Conservation (phyloP, 1,140 invertebrate species). For the Amphibalanus amphitrite region DNA sequence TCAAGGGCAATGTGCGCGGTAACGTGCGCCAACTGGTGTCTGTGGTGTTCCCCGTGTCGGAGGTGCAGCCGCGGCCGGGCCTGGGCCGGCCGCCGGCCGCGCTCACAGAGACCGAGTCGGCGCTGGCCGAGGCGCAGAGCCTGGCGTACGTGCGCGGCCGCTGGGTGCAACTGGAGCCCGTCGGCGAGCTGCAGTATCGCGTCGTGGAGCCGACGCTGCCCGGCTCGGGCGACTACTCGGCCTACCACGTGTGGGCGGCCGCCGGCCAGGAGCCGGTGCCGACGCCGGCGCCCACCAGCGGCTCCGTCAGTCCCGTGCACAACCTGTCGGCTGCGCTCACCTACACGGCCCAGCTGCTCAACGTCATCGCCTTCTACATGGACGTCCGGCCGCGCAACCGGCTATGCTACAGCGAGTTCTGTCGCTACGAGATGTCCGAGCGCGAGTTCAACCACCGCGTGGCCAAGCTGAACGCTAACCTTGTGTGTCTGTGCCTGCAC, state of each 20-base stretch:
- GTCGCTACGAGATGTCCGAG: conserved; percentile 41
- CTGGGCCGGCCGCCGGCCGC: conserved; percentile 31
- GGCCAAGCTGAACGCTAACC: conserved; percentile 57
- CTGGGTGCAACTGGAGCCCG: conserved; percentile 45
- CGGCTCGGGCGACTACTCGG: conserved; percentile 54
- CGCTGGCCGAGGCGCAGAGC: conserved; percentile 52
- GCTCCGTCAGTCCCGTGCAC: conserved; percentile 32
- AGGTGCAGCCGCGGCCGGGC: conserved; percentile 32
- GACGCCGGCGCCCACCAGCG: conserved; percentile 57
- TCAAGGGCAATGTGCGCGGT: conserved; percentile 41
- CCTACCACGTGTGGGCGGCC: conserved; percentile 51
- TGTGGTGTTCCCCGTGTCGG: conserved; percentile 55
- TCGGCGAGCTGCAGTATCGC: conserved; percentile 43
- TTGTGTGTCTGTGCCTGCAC: conserved; percentile 59
- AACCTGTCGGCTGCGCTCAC: conserved; percentile 57
- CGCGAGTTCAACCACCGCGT: conserved; percentile 54
- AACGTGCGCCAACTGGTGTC: conserved; percentile 47
- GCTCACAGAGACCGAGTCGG: conserved; percentile 37
- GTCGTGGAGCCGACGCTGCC: conserved; percentile 57
- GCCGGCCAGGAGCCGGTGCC: conserved; percentile 47
- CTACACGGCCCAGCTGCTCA: conserved; percentile 62
- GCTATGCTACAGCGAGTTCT: conserved; percentile 62
- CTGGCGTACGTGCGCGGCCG: conserved; percentile 52
- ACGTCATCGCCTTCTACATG: conserved; percentile 54
- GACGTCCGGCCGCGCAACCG: conserved; percentile 55